phyloP scores from a whole-genome alignment of 2,797 vertebrate genomes.

The Chelon auratus region DNA sequence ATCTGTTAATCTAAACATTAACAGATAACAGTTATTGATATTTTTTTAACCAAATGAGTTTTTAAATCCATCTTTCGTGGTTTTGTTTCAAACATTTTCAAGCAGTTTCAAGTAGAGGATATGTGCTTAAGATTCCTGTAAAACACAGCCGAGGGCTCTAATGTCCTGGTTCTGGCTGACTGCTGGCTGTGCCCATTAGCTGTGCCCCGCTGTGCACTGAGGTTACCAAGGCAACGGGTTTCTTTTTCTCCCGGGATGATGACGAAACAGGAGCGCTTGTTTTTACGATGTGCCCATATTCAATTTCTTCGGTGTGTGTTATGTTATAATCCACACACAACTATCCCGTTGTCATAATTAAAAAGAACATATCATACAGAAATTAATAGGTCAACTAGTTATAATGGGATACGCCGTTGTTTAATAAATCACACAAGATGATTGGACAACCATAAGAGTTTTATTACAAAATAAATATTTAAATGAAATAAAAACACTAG shows the following conservation, averaged over 20 bases:
- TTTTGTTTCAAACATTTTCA: background rate
- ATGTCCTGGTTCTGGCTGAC: too few relatives aligned
- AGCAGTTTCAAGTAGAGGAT: background rate
- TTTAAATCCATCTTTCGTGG: background rate
- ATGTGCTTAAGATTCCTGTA: background rate
- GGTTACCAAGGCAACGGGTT: slow-evolving; percentile 43
- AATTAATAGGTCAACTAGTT: too few relatives aligned
- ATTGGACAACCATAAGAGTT: slow-evolving; percentile 45
- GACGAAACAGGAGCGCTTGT: background rate
- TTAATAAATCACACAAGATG: slow-evolving; percentile 32
- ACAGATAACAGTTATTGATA: too few relatives aligned
- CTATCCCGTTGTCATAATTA: background rate
- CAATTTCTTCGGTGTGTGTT: background rate
- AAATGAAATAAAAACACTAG: slow-evolving; percentile 59
- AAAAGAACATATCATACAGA: too few relatives aligned
- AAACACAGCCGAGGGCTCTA: background rate
- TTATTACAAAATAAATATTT: slow-evolving; percentile 78
- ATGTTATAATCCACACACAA: background rate
- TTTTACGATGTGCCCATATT: background rate
- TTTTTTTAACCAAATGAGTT: too few relatives aligned
- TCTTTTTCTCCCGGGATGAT: background rate
- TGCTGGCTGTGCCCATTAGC: too few relatives aligned
- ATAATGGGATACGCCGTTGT: background rate
- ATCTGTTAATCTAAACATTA: too few relatives aligned
- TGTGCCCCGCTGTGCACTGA: background rate